A percentile compares a stretch with the other conserved stretches of the same genome.
Evolutionary conservation across 2,113 vertebrate genomes (phyloP).

Genomic region (Marcusenius ussheri): DNA sequence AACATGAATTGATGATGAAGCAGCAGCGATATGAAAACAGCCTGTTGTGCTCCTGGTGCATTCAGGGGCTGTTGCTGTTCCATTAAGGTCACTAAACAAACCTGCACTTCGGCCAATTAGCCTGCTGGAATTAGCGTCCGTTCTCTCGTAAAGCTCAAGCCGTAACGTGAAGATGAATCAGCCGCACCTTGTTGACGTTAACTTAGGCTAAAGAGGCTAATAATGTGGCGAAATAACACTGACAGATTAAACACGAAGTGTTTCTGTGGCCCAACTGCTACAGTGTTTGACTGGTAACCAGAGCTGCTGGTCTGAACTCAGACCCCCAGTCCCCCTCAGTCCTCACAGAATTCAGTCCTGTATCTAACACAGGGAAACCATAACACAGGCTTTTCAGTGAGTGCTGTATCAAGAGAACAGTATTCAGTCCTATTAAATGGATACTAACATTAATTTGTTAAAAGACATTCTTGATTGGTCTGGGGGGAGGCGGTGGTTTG

Average conservation of each 20-base stretch:
- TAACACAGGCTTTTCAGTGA: too few species aligned
- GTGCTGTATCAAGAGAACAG: too few species aligned
- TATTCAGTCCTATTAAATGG: neutral
- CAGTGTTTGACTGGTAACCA: too few species aligned
- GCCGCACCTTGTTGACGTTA: neutral
- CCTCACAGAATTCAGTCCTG: too few species aligned
- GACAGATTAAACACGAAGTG: too few species aligned
- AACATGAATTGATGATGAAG: neutral
- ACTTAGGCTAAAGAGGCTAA: too few species aligned
- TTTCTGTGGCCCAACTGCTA: too few species aligned
- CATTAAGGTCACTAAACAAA: neutral
- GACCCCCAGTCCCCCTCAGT: too few species aligned
- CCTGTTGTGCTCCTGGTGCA: neutral
- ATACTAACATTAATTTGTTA: neutral
- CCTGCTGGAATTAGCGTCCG: neutral
- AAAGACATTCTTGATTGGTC: neutral
- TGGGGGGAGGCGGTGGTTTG: neutral
- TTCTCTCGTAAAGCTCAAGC: neutral
- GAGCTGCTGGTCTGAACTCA: too few species aligned
- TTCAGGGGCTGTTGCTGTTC: neutral
- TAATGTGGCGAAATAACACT: too few species aligned
- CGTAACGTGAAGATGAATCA: neutral
- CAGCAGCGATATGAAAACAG: neutral
- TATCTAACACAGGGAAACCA: too few species aligned
- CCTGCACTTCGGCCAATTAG: neutral